Evolutionary conservation across 2,113 vertebrate genomes (phyloP).

Genomic region (Pangasianodon gigas): DNA sequence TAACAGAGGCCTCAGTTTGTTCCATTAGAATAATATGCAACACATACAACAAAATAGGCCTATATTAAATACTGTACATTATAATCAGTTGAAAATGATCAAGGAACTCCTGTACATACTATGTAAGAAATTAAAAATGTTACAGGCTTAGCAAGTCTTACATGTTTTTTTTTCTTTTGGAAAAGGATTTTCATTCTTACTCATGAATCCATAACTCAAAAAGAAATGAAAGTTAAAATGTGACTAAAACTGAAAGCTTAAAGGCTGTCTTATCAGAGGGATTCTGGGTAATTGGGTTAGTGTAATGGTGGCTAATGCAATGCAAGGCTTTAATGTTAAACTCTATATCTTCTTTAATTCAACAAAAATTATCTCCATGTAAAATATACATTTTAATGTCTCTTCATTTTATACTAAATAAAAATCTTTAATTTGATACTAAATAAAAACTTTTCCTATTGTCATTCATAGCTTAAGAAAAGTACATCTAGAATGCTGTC

Average conservation of each 20-base stretch:
- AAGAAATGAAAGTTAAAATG: slow-evolving; percentile 62
- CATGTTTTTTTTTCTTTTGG: slow-evolving; percentile 81
- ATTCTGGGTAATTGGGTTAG: slow-evolving; percentile 84
- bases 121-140: slow-evolving; percentile 89
- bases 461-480: slow-evolving; percentile 87
- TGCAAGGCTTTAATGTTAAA: slow-evolving; percentile 90
- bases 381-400: slow-evolving; percentile 86
- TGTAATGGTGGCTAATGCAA: slow-evolving; percentile 90
- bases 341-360: slow-evolving; percentile 76
- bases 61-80: slow-evolving; percentile 99
- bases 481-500: slow-evolving; percentile 80
- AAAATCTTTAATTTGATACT: slow-evolving; percentile 84
- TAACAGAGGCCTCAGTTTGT: slow-evolving; percentile 98
- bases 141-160: slow-evolving; percentile 93
- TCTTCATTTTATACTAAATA: slow-evolving; percentile 90
- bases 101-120: slow-evolving; percentile 90
- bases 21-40: slow-evolving; percentile 98
- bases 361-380: slow-evolving; percentile 98
- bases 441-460: slow-evolving; percentile 87
- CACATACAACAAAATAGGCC: slow-evolving; percentile 99
- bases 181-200: slow-evolving; percentile 55
- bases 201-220: slow-evolving; percentile 69
- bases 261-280: slow-evolving; percentile 78
- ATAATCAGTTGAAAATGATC: slow-evolving; percentile 91
- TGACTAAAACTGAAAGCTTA: slow-evolving; percentile 27